Percentiles rank a stretch among this genome's conserved stretches.
These are phyloP conservation scores for Paguma larvata DNA, from an alignment of 2,797 vertebrate species.

Conservation along the genomic window DNA sequence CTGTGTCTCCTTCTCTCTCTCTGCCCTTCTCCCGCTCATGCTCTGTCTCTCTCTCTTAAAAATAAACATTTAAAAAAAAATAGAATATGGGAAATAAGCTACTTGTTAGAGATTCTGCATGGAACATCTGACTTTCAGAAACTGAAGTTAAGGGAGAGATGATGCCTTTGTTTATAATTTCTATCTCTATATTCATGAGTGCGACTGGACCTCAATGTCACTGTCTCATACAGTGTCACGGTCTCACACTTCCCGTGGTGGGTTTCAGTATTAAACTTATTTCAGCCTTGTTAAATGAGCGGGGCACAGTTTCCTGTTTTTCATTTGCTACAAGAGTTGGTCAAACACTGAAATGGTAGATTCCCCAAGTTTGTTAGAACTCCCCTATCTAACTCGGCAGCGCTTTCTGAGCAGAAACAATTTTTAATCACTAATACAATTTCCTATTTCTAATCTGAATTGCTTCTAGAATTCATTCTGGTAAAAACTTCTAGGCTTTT, in stretches of 20 bases:
- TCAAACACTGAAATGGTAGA: neutral
- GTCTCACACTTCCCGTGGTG: neutral
- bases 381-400: neutral
- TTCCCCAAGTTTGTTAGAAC: neutral
- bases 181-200: neutral
- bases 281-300: neutral
- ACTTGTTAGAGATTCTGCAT: neutral
- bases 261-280: neutral
- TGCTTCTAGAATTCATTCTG: neutral
- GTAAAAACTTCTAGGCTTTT: neutral
- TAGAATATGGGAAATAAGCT: neutral
- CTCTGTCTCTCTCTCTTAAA: too few relatives aligned
- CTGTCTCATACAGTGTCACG: neutral
- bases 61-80: too few relatives aligned
- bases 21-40: too few relatives aligned
- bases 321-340: neutral
- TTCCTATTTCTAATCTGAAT: neutral
- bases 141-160: neutral
- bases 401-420: neutral
- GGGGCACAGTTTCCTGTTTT: neutral
- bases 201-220: neutral
- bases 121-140: constrained; percentile 23
- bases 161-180: neutral
- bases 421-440: neutral
- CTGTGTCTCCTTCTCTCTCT: too few relatives aligned